Evolutionary conservation across 2,113 vertebrate species (phyloP), one percentile per base, ranked within the genome.

Genomic region (Sylvicapra grimmia): DNA sequence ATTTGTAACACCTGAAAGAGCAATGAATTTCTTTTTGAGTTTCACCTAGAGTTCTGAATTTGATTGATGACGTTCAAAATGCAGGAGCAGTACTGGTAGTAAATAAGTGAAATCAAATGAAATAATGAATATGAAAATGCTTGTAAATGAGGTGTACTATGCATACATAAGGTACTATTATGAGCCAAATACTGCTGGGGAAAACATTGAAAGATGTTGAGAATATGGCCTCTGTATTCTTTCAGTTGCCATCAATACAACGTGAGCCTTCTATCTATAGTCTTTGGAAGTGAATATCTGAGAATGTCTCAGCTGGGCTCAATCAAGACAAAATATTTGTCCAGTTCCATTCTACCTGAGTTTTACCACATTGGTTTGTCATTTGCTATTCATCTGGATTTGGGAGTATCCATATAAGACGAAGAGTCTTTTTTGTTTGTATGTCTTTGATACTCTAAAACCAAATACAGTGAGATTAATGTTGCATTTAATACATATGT

Each of bases 11-110:
- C 61, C 18, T 80, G 54, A 92, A 90, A 68, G 92, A 96, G 18
- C 47, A 49, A 93, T 49, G 61, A 12, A 51, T 90, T 87, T n/a
- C 65, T 86, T 84, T 91, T 84, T 63, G 40, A 87, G 23, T 82
- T 94, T n/a, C n/a, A 65, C 47, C 56, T 82, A 91, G 36, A 87
- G 58, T 75, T 94, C 29, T 97, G 89, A 89, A 93, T 93, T 93
- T 93, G 85, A 94, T 33, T 33, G 84, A 92, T 95, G 89, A 59
- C 6, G 31, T 65, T 94, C 33, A 79, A 95, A 91, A 85, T 96
- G 27, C 83, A 95, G 13, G 7, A 80, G 54, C 6, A 59, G 23
- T 65, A 33, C 6, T 23, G 18, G 11, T 44, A 19, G 16, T 93
- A 86, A 97, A 54, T 90, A 96, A 93, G 27, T 61, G 59, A 86